Evolutionary conservation across 2,113 vertebrate genomes (phyloP).

Genomic region (Guaruba guarouba): DNA sequence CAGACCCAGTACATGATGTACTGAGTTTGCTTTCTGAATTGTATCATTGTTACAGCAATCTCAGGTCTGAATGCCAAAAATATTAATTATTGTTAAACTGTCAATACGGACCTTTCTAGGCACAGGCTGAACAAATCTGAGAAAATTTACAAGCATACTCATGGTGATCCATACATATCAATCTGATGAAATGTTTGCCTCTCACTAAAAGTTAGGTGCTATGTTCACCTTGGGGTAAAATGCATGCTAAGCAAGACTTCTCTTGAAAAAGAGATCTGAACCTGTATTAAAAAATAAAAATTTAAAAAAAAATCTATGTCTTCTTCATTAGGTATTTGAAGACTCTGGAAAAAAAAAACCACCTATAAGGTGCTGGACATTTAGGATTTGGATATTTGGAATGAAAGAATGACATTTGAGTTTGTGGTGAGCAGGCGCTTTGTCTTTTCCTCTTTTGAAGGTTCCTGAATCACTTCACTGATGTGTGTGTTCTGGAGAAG

Average conservation of each 20-base stretch:
- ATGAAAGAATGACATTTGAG: background rate
- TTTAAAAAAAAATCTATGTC: background rate
- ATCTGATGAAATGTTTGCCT: background rate
- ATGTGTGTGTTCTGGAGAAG: background rate
- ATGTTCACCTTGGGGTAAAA: background rate
- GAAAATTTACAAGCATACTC: background rate
- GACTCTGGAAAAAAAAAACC: background rate
- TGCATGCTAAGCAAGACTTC: background rate
- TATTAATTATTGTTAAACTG: background rate
- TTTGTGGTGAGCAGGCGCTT: background rate
- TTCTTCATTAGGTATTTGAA: background rate
- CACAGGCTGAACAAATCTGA: background rate
- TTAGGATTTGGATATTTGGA: background rate
- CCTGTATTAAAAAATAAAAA: background rate
- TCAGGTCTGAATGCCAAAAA: background rate
- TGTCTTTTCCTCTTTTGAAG: background rate
- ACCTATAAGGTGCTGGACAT: background rate
- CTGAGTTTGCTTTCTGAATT: background rate
- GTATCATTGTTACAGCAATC: background rate
- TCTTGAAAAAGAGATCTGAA: background rate
- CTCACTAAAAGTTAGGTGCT: background rate
- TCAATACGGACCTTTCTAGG: background rate
- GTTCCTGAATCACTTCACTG: background rate
- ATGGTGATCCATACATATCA: background rate
- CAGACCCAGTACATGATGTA: rapidly evolving